Evolutionary conservation across 2,888 invertebrate species (phyloP).

Genomic region (Limnephilus marmoratus): DNA sequence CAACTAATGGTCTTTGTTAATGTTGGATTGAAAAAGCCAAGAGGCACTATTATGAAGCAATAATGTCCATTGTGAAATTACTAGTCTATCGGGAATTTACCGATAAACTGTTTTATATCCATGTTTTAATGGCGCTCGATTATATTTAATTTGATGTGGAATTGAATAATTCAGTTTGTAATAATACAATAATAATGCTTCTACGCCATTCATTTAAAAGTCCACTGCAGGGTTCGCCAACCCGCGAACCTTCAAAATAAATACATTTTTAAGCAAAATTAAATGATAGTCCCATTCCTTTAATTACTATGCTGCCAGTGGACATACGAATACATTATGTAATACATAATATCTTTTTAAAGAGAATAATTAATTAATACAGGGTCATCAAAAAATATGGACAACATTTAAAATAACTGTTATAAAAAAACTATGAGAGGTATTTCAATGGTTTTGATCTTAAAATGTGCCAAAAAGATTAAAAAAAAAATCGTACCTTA

Average conservation of each 20-base stretch:
- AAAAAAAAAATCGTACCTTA: no score
- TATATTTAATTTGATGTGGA: neutral
- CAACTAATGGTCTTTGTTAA: neutral
- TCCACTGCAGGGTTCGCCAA: neutral
- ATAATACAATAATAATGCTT: neutral
- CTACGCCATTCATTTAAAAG: neutral
- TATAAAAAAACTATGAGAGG: no score
- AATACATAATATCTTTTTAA: no score
- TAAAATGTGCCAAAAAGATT: no score
- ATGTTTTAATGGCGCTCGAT: neutral
- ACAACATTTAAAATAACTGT: no score
- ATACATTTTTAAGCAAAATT: no score
- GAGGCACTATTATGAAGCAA: neutral
- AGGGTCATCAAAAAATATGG: no score
- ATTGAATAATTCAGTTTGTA: neutral
- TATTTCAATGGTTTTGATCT: no score
- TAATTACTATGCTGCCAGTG: no score
- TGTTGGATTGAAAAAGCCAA: neutral
- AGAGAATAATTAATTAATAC: no score
- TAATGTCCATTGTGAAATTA: neutral
- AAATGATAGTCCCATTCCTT: no score
- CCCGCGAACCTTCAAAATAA: neutral
- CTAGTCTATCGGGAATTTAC: neutral
- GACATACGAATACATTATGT: no score
- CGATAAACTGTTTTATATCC: neutral